These are phyloP conservation scores for Rhinogobio ventralis DNA, from an alignment of 2,797 vertebrate species.

Conservation along the genomic window DNA sequence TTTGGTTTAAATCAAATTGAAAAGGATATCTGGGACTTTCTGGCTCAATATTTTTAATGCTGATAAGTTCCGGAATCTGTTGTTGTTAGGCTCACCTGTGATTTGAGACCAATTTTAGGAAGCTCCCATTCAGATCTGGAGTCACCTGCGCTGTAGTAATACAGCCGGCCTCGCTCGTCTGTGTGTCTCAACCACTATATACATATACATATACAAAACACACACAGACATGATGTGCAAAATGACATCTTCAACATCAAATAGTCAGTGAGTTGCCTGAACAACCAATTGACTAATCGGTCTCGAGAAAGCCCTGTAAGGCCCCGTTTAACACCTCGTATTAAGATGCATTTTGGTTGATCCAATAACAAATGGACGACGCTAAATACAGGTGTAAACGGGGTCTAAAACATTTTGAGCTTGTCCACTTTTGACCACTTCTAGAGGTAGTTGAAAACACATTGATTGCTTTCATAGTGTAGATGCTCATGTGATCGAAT, in stretches of 20 bases:
- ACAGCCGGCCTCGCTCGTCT: constrained; percentile 92
- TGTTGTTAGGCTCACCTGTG: constrained; percentile 35
- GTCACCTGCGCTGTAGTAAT: constrained; percentile 94
- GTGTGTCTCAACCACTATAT: constrained; percentile 92
- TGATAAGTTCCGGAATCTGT: not conserved
- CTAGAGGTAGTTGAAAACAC: too few species aligned
- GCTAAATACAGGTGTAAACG: not conserved
- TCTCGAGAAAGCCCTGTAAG: not conserved
- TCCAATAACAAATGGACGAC: too few species aligned
- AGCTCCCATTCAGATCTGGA: constrained; percentile 95
- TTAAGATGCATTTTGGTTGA: not conserved
- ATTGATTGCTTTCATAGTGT: too few species aligned
- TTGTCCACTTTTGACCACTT: not conserved
- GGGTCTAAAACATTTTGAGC: not conserved
- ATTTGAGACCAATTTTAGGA: constrained; percentile 84
- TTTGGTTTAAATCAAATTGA: not conserved
- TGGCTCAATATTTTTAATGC: constrained; percentile 3
- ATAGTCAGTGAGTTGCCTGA: not conserved
- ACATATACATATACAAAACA: constrained; percentile 30
- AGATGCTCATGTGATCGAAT: too few species aligned
- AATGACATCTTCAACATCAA: not conserved
- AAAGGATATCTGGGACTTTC: not conserved
- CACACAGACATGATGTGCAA: not conserved
- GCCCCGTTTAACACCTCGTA: not conserved
- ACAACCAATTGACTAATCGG: not conserved